These are phyloP conservation scores for Ypsolopha sequella DNA, from an alignment of 2,888 invertebrate species.

Conservation along the genomic window DNA sequence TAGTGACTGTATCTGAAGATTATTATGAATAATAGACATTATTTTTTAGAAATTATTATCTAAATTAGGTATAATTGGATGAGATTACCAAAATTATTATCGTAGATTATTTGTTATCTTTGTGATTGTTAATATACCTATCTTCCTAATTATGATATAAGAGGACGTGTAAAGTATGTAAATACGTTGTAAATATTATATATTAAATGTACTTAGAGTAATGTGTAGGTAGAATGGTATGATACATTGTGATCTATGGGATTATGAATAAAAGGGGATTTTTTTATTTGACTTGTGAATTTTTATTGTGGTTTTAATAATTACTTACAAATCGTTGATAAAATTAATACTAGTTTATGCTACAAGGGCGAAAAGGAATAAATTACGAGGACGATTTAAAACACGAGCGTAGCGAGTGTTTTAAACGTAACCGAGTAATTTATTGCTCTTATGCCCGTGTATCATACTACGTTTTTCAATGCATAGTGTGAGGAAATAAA, in stretches of 20 bases:
- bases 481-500: too few relatives aligned
- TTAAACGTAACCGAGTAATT: too few relatives aligned
- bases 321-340: too few relatives aligned
- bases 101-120: neutral
- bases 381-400: too few relatives aligned
- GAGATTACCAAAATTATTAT: neutral
- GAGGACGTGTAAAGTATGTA: slow-evolving; percentile 1
- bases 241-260: slow-evolving; percentile 1
- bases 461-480: too few relatives aligned
- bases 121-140: neutral
- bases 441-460: too few relatives aligned
- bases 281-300: neutral
- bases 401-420: too few relatives aligned
- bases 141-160: slow-evolving; percentile 1
- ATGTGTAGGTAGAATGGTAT: neutral
- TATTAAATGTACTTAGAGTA: neutral
- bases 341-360: too few relatives aligned
- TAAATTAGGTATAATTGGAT: neutral
- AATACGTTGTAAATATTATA: slow-evolving; percentile 1
- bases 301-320: neutral
- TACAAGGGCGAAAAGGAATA: too few relatives aligned
- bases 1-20: too few relatives aligned
- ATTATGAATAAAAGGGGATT: neutral
- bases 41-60: neutral
- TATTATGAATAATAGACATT: neutral